These are phyloP conservation scores for Orthonyx spaldingii DNA, from an alignment of 2,113 vertebrate species.

Conservation along the genomic window DNA sequence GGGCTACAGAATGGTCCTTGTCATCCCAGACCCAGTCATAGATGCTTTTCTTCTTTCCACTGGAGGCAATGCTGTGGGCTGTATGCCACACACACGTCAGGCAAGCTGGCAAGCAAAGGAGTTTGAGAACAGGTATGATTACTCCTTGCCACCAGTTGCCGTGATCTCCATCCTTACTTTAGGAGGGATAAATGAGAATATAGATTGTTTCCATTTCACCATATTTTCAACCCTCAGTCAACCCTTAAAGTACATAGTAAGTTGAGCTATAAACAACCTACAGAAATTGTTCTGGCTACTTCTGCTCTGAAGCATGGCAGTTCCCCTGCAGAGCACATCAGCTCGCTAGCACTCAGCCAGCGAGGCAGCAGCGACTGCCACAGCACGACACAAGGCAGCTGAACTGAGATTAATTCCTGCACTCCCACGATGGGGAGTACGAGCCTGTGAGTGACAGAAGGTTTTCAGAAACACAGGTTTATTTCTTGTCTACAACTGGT, in stretches of 20 bases:
- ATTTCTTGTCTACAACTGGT: neutral
- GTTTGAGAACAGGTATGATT: neutral
- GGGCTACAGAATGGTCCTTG: neutral
- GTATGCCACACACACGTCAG: neutral
- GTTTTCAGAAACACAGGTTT: neutral
- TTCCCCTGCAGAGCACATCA: neutral
- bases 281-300: neutral
- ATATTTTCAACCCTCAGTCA: neutral
- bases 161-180: neutral
- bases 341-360: neutral
- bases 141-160: neutral
- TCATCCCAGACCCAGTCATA: neutral
- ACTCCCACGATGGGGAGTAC: rapidly evolving
- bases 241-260: neutral
- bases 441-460: neutral
- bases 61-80: neutral
- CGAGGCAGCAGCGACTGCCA: neutral
- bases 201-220: neutral
- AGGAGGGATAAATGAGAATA: neutral
- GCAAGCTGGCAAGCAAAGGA: neutral
- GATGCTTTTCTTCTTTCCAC: neutral
- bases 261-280: neutral
- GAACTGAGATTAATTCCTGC: neutral
- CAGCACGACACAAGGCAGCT: neutral
- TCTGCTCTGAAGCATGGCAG: neutral